phyloP scores from a whole-genome alignment of 1,140 invertebrate genomes.

The Phortica variegata region DNA sequence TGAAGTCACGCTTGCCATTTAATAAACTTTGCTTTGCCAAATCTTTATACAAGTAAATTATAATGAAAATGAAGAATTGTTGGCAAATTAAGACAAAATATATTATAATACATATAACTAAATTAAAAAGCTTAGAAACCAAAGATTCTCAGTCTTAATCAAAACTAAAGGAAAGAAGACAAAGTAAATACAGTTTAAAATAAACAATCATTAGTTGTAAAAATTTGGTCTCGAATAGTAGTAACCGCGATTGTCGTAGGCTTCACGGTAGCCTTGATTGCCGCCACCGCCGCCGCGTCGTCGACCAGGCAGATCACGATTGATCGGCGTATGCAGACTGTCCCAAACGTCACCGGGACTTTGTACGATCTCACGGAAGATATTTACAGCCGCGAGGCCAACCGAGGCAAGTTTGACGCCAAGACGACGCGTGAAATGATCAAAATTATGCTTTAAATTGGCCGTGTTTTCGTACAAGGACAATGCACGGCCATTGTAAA shows the following conservation, averaged over 20 bases:
- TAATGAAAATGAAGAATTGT: no score
- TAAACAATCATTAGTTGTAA: no score
- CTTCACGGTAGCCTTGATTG: no score
- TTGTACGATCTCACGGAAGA: constrained; percentile 47
- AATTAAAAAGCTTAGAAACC: no score
- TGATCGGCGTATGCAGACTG: constrained; percentile 35
- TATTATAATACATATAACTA: no score
- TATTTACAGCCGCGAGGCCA: constrained; percentile 48
- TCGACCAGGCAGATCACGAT: constrained; percentile 29
- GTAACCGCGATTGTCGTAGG: constrained; percentile 13
- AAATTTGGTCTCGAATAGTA: constrained; percentile 29
- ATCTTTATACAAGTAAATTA: no score
- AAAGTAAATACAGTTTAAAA: no score
- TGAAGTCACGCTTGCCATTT: no score
- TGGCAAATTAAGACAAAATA: no score
- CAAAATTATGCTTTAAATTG: constrained; percentile 27
- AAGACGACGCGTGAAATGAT: constrained; percentile 25
- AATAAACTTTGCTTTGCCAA: no score
- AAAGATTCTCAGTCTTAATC: no score
- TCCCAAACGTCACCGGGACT: constrained; percentile 42
- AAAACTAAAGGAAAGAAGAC: no score
- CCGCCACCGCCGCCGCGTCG: neutral
- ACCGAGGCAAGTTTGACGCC: constrained; percentile 50
- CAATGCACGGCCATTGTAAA: constrained; percentile 1
- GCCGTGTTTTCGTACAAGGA: constrained; percentile 5